Base-by-base conservation (phyloP, 2,888 invertebrate species). In the Coecobrya sp. region DNA sequence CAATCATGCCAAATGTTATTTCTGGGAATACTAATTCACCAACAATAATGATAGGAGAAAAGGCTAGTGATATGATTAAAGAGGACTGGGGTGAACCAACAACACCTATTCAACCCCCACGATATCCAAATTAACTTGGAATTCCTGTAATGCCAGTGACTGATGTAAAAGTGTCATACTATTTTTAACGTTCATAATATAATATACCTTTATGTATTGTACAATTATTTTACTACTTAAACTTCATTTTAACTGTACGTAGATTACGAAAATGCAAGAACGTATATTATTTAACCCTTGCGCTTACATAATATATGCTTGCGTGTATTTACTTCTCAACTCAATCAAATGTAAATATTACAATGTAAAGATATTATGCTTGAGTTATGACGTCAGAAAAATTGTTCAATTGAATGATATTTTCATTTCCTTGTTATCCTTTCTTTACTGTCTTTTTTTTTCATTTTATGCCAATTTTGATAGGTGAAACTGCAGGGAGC, bases 1-100 rank as follows among this genome's bases (percentile, higher is more conserved):
- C 90, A 98, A 96, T 98, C 65, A 98, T 98, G 97, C 98, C 98
- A 0, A 97, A 97, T 95, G 97, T 98, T 68, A 97, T 97, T 0
- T 97, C 97, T 0, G 97, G 97, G 68, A 94, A 93, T 55, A 91
- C 93, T 0, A 93, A 93, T 25, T 89, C 90, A 0, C 93, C 93
- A 0, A 86, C 93, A 7, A 94, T 94, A 22, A 91, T 91, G 91
- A 94, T 94, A 68, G 93, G 89, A 13, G 94, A 93, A 81, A 94
- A 94, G 86, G 93, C 93, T 3, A 85, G 87, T 59, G 93, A 93
- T 86, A 55, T 93, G 55, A 91, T 93, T 45, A 93, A 93, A 70
- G 76, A 92, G 25, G 89, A 89, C 62, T 94, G 93, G 93, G 85
- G 62, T 5, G 84, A 89, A 25, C 19, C 89, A 16, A 89, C 84